Conservation (phyloP, 2,888 invertebrate species). For the Pegoplata infirma region DNA sequence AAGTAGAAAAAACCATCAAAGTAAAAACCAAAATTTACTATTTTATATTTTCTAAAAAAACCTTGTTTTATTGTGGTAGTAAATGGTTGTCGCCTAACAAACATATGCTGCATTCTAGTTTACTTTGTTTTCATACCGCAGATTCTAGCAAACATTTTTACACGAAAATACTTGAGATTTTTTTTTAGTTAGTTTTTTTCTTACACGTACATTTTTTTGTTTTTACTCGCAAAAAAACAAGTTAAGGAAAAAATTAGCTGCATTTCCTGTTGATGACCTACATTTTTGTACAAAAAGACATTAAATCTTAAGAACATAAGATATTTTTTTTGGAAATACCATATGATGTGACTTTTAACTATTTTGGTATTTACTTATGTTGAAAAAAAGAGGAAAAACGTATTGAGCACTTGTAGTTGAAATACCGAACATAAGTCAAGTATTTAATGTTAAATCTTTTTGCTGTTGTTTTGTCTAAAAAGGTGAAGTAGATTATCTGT, state of each 20-base stretch:
- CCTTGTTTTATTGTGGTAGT: background rate
- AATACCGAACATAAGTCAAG: too few species aligned
- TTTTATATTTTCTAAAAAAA: background rate
- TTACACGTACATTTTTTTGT: conserved; percentile 8
- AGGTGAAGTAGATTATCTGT: too few species aligned
- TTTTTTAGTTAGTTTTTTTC: background rate
- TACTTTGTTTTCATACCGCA: conserved; percentile 14
- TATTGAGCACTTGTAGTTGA: too few species aligned
- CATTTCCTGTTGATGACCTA: conserved; percentile 62
- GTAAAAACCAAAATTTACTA: conserved; percentile 1
- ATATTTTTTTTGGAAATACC: conserved; percentile 34
- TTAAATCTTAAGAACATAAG: conserved; percentile 34
- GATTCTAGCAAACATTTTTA: conserved; percentile 15
- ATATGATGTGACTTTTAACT: conserved; percentile 40
- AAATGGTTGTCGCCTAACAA: conserved; percentile 25
- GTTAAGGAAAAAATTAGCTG: conserved; percentile 46
- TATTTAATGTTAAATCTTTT: too few species aligned
- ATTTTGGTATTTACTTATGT: background rate
- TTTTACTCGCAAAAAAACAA: background rate
- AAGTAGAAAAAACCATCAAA: background rate
- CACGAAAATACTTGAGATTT: conserved; percentile 22
- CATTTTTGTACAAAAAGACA: conserved; percentile 31
- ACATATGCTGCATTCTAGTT: conserved; percentile 27
- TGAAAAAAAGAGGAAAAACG: too few species aligned
- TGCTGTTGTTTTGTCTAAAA: too few species aligned